Conservation (phyloP, 2,888 invertebrate genomes). For the Leucoma salicis region DNA sequence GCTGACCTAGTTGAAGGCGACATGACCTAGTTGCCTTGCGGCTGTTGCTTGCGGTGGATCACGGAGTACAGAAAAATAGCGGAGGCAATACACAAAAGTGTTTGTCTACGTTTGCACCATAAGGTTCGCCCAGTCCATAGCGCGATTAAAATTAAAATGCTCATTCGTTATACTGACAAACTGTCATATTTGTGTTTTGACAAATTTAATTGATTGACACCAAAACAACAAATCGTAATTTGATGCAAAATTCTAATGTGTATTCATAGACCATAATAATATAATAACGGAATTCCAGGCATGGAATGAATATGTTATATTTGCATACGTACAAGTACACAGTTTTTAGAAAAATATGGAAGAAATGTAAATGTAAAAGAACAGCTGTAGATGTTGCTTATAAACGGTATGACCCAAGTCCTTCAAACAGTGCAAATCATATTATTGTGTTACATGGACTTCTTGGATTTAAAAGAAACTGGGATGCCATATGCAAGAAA, state of each 20-base stretch:
- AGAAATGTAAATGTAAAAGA: neutral
- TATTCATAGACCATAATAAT: neutral
- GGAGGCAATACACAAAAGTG: too few relatives aligned
- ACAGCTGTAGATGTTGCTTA: conserved; percentile 11
- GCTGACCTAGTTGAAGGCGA: too few relatives aligned
- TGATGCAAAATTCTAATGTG: neutral
- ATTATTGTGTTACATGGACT: conserved; percentile 91
- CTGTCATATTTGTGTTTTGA: neutral
- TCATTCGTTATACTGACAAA: conserved; percentile 25
- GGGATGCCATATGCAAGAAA: conserved; percentile 89
- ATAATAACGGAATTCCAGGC: neutral
- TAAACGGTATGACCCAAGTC: conserved; percentile 20
- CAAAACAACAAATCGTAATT: neutral
- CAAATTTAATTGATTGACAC: neutral
- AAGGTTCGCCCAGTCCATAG: too few relatives aligned
- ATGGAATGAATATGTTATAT: neutral
- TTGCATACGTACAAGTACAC: conserved; percentile 5
- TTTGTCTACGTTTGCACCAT: too few relatives aligned
- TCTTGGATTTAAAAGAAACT: conserved; percentile 94
- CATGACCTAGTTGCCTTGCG: too few relatives aligned
- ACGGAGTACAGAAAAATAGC: too few relatives aligned
- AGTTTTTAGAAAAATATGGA: conserved; percentile 3
- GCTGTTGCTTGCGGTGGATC: too few relatives aligned
- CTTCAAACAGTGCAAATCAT: conserved; percentile 10
- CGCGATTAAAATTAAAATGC: too few relatives aligned